Base-by-base conservation (phyloP, 2,113 vertebrate genomes). In the Hiodon tergisus region DNA sequence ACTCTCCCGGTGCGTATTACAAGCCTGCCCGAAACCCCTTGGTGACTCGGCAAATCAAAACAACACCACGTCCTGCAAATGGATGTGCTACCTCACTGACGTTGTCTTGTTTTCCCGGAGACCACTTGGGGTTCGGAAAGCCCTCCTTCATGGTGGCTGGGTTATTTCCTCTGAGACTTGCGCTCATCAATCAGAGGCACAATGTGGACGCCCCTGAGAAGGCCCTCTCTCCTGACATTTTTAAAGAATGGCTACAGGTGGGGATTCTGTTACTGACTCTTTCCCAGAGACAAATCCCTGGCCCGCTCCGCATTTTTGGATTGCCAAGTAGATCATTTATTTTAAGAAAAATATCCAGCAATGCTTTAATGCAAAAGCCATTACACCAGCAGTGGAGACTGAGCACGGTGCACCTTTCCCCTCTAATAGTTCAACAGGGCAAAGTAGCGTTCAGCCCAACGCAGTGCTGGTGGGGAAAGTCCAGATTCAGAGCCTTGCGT, bases 61-160 rank as follows among this genome's bases (percentile, higher is more conserved):
- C 85, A 87, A 85, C 85, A 85, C 78, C 79, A 83, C 77, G 85
- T 83, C 85, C 79, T 83, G 80, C 81, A 81, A 83, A 79, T 82
- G 79, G 81, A 86, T 83, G 78, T 53, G 81, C 83, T 86, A 78
- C 83, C 77, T 79, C 77, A 77, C 85, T 83, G 82, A 81, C 85
- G 82, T 79, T 10, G 57, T 84, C 83, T 78, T 88, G 85, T 89
- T 89, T 89, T 90, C 75, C 87, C 84, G 86, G 88, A 88, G 88
- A 86, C 87, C 87, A 86, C 87, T 88, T 81, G 84, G 86, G 86
- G 85, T 87, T 87, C 83, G 81, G 81, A 88, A 87, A 90, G 86
- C 85, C 88, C 85, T 86, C 85, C 87, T 89, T 89, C 88, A 86
- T 87, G 87, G 87, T 89, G 89, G 87, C 69, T 84, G 82, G 86